phyloP scores from a whole-genome alignment of 2,797 vertebrate species.

The Hylomyscus alleni region DNA sequence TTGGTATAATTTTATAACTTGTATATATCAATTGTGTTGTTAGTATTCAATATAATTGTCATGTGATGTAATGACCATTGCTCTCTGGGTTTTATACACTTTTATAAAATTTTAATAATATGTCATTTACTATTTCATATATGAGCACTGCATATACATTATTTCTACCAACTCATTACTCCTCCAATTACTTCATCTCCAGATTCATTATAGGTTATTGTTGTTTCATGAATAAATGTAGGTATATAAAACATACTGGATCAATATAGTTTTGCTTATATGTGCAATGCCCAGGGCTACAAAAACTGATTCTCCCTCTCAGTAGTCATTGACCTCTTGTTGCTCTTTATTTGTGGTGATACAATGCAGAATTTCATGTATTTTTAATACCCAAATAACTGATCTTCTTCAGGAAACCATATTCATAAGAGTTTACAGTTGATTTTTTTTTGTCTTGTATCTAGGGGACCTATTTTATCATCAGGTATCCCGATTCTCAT shows the following conservation, averaged over 20 bases:
- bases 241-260: not conserved
- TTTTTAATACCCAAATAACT: not conserved
- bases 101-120: not conserved
- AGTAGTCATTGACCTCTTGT: not conserved
- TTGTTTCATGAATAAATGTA: not conserved
- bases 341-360: not conserved
- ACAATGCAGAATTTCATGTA: too few relatives aligned
- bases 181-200: not conserved
- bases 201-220: not conserved
- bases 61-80: not conserved
- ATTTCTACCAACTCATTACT: not conserved
- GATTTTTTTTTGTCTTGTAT: not conserved
- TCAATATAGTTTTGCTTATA: not conserved
- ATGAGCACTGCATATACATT: not conserved
- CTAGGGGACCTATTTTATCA: not conserved
- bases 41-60: not conserved
- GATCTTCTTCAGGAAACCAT: not conserved
- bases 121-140: not conserved
- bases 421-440: not conserved
- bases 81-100: not conserved
- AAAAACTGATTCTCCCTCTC: not conserved
- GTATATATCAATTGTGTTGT: not conserved
- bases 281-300: not conserved
- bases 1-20: not conserved
- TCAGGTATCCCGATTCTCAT: fast-evolving